These are phyloP conservation scores for Venturia canescens DNA, from an alignment of 1,140 invertebrate species.

Conservation along the genomic window DNA sequence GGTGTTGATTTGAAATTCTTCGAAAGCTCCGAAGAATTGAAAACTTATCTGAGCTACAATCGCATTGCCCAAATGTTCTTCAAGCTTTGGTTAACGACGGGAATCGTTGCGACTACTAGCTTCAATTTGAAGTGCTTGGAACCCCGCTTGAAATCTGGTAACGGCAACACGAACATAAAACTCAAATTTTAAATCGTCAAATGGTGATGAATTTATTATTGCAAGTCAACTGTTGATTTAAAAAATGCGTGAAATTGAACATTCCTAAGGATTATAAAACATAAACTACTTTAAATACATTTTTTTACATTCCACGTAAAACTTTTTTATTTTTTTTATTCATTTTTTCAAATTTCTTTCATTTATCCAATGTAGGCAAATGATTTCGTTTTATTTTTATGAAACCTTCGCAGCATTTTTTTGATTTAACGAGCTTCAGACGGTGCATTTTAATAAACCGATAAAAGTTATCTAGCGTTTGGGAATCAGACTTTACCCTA, in stretches of 20 bases:
- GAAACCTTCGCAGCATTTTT: background rate
- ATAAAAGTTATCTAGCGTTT: background rate
- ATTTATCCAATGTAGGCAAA: no score
- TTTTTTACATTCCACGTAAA: background rate
- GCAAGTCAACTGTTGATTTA: no score
- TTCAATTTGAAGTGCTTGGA: constrained; percentile 44
- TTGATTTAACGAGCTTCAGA: no score
- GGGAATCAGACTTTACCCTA: constrained; percentile 43
- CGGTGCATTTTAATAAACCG: background rate
- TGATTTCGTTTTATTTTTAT: background rate
- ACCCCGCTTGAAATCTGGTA: constrained; percentile 36
- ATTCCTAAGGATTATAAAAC: no score
- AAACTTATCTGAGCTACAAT: constrained; percentile 52
- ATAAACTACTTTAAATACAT: no score
- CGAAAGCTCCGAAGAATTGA: constrained; percentile 21
- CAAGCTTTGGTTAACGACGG: constrained; percentile 22
- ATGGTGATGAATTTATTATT: no score
- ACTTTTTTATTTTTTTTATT: no score
- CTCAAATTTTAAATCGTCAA: no score
- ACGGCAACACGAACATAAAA: background rate
- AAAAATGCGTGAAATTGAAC: no score
- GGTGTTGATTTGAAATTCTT: constrained; percentile 26
- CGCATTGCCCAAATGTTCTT: constrained; percentile 29
- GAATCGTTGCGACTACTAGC: constrained; percentile 16
- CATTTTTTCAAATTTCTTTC: no score